Evolutionary conservation across 1,140 invertebrate genomes (phyloP).

Genomic region (Atta texana): DNA sequence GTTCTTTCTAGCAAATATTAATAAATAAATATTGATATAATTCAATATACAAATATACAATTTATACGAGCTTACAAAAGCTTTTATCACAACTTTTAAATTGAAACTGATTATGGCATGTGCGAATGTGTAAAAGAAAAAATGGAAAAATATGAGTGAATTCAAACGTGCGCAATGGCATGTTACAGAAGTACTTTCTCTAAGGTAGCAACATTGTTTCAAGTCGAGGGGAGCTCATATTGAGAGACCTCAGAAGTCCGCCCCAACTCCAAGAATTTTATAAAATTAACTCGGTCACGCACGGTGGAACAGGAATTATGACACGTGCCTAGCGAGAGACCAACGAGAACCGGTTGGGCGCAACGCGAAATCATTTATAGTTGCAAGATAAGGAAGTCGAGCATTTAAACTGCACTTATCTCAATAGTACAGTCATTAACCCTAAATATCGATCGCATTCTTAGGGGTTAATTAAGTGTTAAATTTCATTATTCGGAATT

Average conservation of each 20-base stretch:
- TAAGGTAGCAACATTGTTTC: slow-evolving; percentile 41
- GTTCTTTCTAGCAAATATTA: not conserved
- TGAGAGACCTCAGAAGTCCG: not conserved
- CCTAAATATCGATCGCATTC: slow-evolving; percentile 7
- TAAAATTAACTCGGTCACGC: slow-evolving; percentile 69
- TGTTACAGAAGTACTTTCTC: slow-evolving; percentile 59
- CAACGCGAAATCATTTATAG: slow-evolving; percentile 30
- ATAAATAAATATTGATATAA: not conserved
- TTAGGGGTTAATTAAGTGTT: slow-evolving; percentile 2
- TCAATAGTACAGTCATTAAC: slow-evolving; percentile 31
- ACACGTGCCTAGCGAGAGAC: slow-evolving; percentile 66
- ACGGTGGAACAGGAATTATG: slow-evolving; percentile 59
- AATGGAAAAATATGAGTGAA: slow-evolving; percentile 23
- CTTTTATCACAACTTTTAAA: not conserved
- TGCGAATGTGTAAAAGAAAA: not conserved
- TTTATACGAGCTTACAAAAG: not conserved
- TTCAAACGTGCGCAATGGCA: slow-evolving; percentile 7
- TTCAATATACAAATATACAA: not conserved
- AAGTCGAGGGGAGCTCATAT: not conserved
- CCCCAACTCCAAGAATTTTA: slow-evolving; percentile 47
- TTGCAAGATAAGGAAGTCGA: slow-evolving; percentile 47
- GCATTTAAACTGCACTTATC: slow-evolving; percentile 32
- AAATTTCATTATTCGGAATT: not conserved
- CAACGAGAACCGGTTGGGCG: slow-evolving; percentile 64
- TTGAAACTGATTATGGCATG: not conserved